Evolutionary conservation across 2,888 invertebrate genomes (phyloP).

Genomic region (Copidosoma aretas): DNA sequence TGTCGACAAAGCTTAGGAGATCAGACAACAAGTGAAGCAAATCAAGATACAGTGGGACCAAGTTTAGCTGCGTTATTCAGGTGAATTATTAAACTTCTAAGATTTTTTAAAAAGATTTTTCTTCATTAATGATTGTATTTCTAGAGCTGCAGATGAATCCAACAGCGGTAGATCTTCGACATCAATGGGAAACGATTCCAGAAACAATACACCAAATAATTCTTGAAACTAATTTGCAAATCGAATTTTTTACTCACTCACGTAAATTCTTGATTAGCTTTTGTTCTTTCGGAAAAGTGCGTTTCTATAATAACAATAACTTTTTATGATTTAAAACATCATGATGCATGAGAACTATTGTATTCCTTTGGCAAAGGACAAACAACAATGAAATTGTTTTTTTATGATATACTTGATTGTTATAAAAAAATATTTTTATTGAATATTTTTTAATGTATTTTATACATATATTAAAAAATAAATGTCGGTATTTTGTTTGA

Average conservation of each 20-base stretch:
- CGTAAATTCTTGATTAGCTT: conserved; percentile 28
- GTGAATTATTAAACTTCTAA: conserved; percentile 40
- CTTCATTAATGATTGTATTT: conserved; percentile 35
- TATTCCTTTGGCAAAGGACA: conserved; percentile 37
- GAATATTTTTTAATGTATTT: conserved; percentile 5
- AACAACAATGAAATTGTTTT: conserved; percentile 1
- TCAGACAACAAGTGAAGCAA: conserved; percentile 61
- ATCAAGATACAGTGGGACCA: conserved; percentile 58
- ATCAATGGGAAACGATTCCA: conserved; percentile 46
- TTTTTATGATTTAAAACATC: conserved; percentile 12
- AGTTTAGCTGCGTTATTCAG: conserved; percentile 58
- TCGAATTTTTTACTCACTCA: conserved; percentile 46
- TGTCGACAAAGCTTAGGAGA: conserved; percentile 80
- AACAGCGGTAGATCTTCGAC: conserved; percentile 51
- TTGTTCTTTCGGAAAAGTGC: conserved; percentile 15
- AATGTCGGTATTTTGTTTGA: conserved; percentile 18
- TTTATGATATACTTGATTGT: no score
- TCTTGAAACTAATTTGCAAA: conserved; percentile 50
- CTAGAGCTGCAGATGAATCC: conserved; percentile 55
- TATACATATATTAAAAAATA: neutral
- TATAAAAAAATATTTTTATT: no score
- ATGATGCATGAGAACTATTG: conserved; percentile 28
- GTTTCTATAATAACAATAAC: conserved; percentile 3
- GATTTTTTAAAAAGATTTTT: neutral
- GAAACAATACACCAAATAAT: conserved; percentile 53